A percentile compares a stretch with the other conserved stretches of the same genome.
These are phyloP conservation scores for Litoditis marina DNA, from an alignment of 2,888 invertebrate species.

Conservation along the genomic window DNA sequence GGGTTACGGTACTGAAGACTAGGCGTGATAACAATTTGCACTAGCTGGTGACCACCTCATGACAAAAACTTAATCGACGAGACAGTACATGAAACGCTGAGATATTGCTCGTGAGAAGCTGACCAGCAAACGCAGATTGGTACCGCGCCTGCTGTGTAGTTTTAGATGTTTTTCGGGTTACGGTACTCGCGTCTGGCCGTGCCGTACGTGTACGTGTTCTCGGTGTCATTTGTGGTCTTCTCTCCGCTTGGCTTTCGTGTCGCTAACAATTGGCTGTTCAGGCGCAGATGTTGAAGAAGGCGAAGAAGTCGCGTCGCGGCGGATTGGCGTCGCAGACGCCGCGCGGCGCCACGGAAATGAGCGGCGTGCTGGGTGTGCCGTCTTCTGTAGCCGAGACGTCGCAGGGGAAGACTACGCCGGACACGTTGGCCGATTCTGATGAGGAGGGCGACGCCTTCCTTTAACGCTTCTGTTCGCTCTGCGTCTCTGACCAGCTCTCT, in stretches of 20 bases:
- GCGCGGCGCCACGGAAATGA: conserved; percentile 46
- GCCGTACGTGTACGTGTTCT: not conserved
- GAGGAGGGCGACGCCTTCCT: conserved; percentile 57
- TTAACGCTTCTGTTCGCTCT: conserved; percentile 17
- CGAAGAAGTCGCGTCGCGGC: conserved; percentile 68
- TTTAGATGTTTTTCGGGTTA: not conserved
- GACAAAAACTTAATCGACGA: too few relatives aligned
- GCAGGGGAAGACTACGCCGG: conserved; percentile 55
- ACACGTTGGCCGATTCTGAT: conserved; percentile 50
- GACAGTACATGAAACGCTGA: too few relatives aligned
- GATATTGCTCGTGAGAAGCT: too few relatives aligned
- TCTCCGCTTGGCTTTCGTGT: conserved; percentile 22
- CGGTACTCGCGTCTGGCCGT: too few relatives aligned
- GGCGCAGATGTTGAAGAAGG: conserved; percentile 99
- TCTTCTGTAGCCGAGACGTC: conserved; percentile 34
- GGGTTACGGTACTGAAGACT: too few relatives aligned
- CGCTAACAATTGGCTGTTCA: conserved; percentile 63
- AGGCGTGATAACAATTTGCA: too few relatives aligned
- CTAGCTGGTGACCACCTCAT: too few relatives aligned
- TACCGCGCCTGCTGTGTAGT: conserved; percentile 35
- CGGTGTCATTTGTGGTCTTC: not conserved
- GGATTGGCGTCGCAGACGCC: conserved; percentile 38
- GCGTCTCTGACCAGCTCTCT: not conserved
- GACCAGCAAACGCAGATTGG: too few relatives aligned
- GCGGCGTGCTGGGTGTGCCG: conserved; percentile 39